Conservation (phyloP, 2,888 invertebrate genomes). For the Orthosia incerta region DNA sequence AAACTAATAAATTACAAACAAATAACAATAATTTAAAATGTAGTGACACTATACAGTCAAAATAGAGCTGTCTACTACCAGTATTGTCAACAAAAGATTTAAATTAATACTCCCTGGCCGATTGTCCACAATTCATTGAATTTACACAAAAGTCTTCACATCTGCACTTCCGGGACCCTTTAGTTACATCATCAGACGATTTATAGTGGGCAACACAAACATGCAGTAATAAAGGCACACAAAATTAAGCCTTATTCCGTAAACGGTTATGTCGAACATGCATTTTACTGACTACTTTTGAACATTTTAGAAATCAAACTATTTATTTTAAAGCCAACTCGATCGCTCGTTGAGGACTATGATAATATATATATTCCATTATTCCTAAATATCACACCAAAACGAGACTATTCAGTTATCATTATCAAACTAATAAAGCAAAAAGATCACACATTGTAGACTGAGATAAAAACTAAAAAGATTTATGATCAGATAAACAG, state of each 20-base stretch:
- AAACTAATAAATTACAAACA: slow-evolving; percentile 30
- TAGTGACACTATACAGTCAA: slow-evolving; percentile 58
- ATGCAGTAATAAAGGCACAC: not conserved
- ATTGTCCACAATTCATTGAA: slow-evolving; percentile 68
- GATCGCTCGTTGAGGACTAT: slow-evolving; percentile 18
- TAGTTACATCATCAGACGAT: slow-evolving; percentile 68
- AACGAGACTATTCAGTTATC: slow-evolving; percentile 58
- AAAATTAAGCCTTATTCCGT: slow-evolving; percentile 24
- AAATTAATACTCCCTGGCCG: slow-evolving; percentile 56
- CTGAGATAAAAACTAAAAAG: slow-evolving; percentile 67
- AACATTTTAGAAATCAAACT: slow-evolving; percentile 21
- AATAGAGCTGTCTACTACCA: slow-evolving; percentile 57
- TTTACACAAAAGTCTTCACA: slow-evolving; percentile 70
- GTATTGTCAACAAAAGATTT: slow-evolving; percentile 55
- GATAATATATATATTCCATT: slow-evolving; percentile 34
- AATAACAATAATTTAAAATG: slow-evolving; percentile 35
- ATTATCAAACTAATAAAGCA: slow-evolving; percentile 63
- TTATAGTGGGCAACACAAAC: slow-evolving; percentile 51
- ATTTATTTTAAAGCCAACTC: slow-evolving; percentile 30
- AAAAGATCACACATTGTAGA: slow-evolving; percentile 68
- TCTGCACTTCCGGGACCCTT: slow-evolving; percentile 74
- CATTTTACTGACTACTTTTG: not conserved
- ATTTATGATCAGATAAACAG: slow-evolving; percentile 72
- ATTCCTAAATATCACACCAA: slow-evolving; percentile 45
- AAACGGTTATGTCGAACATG: not conserved